phyloP scores from a whole-genome alignment of 2,113 vertebrate genomes.

The Calyptommatus sinebrachiatus region DNA sequence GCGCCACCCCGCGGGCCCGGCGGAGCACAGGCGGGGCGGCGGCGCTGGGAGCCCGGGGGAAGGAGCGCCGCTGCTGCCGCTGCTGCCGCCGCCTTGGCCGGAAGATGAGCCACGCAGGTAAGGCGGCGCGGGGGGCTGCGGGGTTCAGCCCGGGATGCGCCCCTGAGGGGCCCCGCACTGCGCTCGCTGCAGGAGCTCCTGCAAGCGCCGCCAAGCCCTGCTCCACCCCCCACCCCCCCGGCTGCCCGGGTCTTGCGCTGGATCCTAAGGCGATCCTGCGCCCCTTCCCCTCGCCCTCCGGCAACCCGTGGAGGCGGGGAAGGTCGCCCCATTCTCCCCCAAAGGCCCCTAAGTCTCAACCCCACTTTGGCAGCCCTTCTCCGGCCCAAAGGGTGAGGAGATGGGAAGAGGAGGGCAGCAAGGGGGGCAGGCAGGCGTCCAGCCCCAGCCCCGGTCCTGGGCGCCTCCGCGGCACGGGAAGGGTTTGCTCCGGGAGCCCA shows the following conservation, averaged over 20 bases:
- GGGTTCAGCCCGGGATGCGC: too few species aligned
- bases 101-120: slow-evolving; percentile 58
- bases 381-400: not conserved
- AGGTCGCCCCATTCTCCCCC: too few species aligned
- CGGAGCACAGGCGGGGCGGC: slow-evolving; percentile 30
- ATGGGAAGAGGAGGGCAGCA: not conserved
- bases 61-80: slow-evolving; percentile 26
- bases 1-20: not conserved
- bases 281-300: too few species aligned
- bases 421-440: too few species aligned
- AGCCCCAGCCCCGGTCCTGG: too few species aligned
- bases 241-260: too few species aligned
- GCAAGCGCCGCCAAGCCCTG: too few species aligned
- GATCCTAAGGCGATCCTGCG: too few species aligned
- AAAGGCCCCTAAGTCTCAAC: not conserved
- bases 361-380: not conserved
- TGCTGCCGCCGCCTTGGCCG: slow-evolving; percentile 15
- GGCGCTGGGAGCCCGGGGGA: not conserved
- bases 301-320: too few species aligned
- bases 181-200: too few species aligned
- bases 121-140: slow-evolving; percentile 6
- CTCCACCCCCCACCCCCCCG: too few species aligned
- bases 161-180: not conserved
- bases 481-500: not conserved
- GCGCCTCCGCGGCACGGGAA: too few species aligned